A percentile compares a stretch with the other conserved stretches of the same genome.
These are phyloP conservation scores for Emydoidea blandingii DNA, from an alignment of 2,797 vertebrate genomes.

Conservation along the genomic window DNA sequence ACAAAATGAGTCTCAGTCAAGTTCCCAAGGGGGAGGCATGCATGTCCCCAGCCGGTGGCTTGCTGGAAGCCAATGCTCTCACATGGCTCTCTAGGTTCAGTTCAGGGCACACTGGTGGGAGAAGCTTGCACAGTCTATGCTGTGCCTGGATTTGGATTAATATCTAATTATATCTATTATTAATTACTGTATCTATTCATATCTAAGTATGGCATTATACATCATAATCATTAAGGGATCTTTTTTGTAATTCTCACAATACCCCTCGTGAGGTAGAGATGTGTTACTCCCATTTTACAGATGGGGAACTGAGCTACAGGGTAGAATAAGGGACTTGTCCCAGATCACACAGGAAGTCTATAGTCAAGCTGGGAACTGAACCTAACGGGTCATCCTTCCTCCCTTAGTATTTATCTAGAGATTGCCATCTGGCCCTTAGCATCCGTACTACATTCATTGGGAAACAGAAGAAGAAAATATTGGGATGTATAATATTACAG, in stretches of 20 bases:
- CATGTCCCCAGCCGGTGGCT: neutral
- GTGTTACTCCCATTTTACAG: neutral
- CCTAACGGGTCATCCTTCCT: neutral
- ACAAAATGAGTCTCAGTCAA: neutral
- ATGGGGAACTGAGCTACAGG: neutral
- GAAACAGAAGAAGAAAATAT: neutral
- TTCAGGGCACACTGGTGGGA: neutral
- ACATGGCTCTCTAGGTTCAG: neutral
- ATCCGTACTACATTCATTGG: neutral
- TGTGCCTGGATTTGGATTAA: neutral
- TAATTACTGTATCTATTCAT: neutral
- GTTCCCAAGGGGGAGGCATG: neutral
- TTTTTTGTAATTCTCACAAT: neutral
- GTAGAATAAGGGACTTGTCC: neutral
- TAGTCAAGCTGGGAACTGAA: neutral
- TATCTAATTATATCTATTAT: neutral
- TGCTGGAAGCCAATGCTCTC: neutral
- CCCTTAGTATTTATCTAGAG: neutral
- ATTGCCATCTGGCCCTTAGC: neutral
- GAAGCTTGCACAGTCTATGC: neutral
- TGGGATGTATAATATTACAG: neutral
- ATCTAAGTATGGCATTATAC: neutral
- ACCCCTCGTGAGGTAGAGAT: neutral
- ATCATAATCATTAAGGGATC: neutral
- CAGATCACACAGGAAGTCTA: neutral